Base-by-base conservation (phyloP, 37 sponge, comb jelly and placozoan species). In the Dysidea cf. avara region DNA sequence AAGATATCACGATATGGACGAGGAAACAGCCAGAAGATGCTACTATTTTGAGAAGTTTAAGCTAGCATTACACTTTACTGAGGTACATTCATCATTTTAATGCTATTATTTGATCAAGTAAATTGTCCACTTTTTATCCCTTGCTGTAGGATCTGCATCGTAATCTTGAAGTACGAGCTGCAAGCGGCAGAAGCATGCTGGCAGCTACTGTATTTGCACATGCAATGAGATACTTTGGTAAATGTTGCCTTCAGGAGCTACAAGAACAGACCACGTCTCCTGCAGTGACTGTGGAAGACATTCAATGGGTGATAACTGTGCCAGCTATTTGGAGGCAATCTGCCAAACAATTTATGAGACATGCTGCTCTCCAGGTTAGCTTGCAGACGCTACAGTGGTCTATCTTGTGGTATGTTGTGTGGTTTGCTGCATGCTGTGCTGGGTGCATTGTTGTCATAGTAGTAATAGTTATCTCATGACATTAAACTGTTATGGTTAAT, bases 221-320 rank as follows among this genome's bases (percentile, higher is more conserved):
- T 59, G 84, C 85, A 16, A 76, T 89, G 12, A 5, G 77, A 30
- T 83, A 68, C 68, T 89, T 89, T 76, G 79, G 74, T 49, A 70
- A 73, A 17, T 33, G 31, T 40, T 80, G 75, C 43, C 56, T 83
- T 28, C 64, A 64, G 58, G 85, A 83, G 55, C 25, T 88, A 0
- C 50, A 59, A 36, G 88, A 88, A 0, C 66, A 49, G 56, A 35
- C 76, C 1, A 54, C 71, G 1, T 9, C 53, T 36, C 37, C 17
- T 1, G 61, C 70, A 5, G 62, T 77, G 11, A 47, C 62, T 39
- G 38, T 39, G 14, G 55, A 61, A 9, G 75, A 85, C 39, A 75
- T 89, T 28, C 81, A 78, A n/a, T 89, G 90, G 90, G 90, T 89
- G 26, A 81, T 89, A 66, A 89, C 90, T 0, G 85, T 89, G 0